A percentile compares a stretch with the other conserved stretches of the same genome.
Evolutionary conservation across 2,797 vertebrate species (phyloP).

Genomic region (Melanotaenia pygmaea): DNA sequence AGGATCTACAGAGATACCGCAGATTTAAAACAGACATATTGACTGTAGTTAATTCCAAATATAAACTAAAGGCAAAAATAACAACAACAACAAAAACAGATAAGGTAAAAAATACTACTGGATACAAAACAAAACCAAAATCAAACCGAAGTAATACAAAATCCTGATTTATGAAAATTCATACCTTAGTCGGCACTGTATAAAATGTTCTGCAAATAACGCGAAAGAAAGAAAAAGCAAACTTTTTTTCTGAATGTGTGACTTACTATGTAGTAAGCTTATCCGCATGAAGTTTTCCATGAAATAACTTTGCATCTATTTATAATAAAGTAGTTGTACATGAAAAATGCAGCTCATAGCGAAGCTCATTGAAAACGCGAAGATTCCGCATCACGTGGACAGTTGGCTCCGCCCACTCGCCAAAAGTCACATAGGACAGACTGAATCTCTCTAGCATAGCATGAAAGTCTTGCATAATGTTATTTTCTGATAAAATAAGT

Average conservation of each 20-base stretch:
- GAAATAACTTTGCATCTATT: background rate
- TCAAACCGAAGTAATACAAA: background rate
- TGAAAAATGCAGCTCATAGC: background rate
- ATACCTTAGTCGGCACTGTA: background rate
- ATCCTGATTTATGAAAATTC: background rate
- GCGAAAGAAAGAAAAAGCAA: background rate
- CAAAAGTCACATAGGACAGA: background rate
- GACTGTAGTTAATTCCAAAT: background rate
- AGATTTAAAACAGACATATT: background rate
- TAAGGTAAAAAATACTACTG: background rate
- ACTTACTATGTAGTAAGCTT: background rate
- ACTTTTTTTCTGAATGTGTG: background rate
- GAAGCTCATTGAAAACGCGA: background rate
- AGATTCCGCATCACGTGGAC: constrained; percentile 26
- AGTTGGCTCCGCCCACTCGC: constrained; percentile 17
- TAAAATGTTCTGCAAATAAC: background rate
- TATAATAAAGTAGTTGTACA: background rate
- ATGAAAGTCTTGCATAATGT: too few species aligned
- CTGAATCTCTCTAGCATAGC: background rate
- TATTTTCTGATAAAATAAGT: too few species aligned
- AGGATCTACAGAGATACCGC: background rate
- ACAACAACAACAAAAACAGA: too few species aligned
- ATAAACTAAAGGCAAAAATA: too few species aligned
- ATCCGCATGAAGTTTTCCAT: background rate
- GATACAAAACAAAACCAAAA: too few species aligned